Percentiles rank a stretch among this genome's conserved stretches.
These are phyloP conservation scores for Barbus barbus DNA, from an alignment of 2,113 vertebrate genomes.

Conservation along the genomic window DNA sequence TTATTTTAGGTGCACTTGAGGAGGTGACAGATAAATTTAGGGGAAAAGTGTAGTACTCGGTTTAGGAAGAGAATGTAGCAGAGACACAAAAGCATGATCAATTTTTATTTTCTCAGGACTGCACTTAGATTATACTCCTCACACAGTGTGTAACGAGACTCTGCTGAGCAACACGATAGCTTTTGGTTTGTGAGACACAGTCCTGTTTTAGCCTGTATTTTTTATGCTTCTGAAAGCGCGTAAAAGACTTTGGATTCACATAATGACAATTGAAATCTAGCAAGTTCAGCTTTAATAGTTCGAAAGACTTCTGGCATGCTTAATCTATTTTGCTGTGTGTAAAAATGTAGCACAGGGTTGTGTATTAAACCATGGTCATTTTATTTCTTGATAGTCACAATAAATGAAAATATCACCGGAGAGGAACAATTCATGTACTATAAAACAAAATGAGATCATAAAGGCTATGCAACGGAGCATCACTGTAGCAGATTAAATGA, in stretches of 20 bases:
- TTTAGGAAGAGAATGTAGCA: conserved; percentile 16
- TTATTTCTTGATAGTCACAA: conserved; percentile 74
- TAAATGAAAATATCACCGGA: conserved; percentile 67
- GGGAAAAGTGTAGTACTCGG: neutral
- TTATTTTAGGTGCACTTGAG: conserved; percentile 18
- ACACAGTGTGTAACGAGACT: neutral
- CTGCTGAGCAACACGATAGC: conserved; percentile 5
- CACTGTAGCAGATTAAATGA: conserved; percentile 77
- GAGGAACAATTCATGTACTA: conserved; percentile 78
- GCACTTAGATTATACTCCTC: conserved; percentile 29
- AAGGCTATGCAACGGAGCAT: conserved; percentile 77
- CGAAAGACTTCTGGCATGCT: conserved; percentile 3
- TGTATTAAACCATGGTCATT: conserved; percentile 71
- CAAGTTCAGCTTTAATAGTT: conserved; percentile 13
- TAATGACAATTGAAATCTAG: too few relatives aligned
- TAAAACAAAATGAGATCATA: conserved; percentile 83
- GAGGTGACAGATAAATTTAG: neutral
- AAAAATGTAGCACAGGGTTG: conserved; percentile 67
- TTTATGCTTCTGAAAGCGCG: too few relatives aligned
- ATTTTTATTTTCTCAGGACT: conserved; percentile 13
- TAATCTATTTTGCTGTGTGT: conserved; percentile 61
- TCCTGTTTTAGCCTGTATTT: neutral
- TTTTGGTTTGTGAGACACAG: conserved; percentile 18
- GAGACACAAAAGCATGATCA: conserved; percentile 31
- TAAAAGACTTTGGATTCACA: too few relatives aligned